A percentile compares a stretch with the other conserved stretches of the same genome.
Evolutionary conservation across 2,797 vertebrate species (phyloP).

Genomic region (Characodon lateralis): DNA sequence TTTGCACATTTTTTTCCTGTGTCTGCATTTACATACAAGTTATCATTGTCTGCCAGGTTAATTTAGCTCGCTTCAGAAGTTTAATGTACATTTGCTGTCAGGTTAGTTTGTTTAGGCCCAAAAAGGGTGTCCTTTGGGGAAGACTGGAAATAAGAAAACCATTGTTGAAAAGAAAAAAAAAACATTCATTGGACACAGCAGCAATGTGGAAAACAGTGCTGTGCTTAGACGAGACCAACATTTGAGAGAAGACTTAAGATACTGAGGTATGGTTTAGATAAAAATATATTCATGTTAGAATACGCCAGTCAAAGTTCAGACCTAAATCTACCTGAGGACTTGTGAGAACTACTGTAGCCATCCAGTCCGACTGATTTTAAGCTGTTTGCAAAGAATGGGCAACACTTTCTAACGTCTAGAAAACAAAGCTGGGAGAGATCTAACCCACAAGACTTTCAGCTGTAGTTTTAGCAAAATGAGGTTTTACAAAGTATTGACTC

Average conservation of each 20-base stretch:
- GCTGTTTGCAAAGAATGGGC: no score
- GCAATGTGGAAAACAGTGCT: background rate
- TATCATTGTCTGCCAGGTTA: constrained; percentile 22
- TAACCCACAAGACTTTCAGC: background rate
- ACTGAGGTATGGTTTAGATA: no score
- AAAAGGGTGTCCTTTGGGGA: background rate
- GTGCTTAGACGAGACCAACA: background rate
- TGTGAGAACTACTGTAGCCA: background rate
- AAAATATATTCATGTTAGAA: background rate
- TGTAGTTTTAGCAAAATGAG: background rate
- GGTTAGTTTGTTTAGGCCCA: constrained; percentile 15
- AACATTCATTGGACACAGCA: background rate
- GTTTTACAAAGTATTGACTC: background rate
- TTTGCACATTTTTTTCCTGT: background rate
- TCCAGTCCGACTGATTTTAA: background rate
- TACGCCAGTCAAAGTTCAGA: background rate
- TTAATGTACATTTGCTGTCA: constrained; percentile 37
- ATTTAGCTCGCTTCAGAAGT: constrained; percentile 38
- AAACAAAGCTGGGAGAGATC: background rate
- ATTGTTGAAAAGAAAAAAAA: no score
- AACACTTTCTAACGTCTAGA: background rate
- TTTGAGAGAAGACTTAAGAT: background rate
- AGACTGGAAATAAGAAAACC: background rate
- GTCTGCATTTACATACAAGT: background rate
- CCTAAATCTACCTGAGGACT: background rate